phyloP scores from a whole-genome alignment of 2,888 invertebrate species.

The Azorinus chamasolen region DNA sequence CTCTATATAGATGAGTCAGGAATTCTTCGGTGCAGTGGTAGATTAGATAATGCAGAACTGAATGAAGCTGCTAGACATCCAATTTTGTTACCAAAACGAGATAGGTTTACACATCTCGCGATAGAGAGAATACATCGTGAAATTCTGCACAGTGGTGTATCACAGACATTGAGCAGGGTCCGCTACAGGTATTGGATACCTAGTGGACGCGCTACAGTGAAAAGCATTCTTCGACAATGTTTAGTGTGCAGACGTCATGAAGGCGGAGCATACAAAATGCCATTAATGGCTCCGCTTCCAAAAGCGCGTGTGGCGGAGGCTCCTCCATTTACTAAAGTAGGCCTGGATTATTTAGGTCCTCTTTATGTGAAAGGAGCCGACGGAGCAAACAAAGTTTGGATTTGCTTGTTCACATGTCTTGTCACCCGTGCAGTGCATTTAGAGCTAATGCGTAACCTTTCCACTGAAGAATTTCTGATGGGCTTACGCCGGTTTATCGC shows the following conservation, averaged over 20 bases:
- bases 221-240: conserved; percentile 21
- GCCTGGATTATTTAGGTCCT: conserved; percentile 42
- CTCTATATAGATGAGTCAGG: conserved; percentile 28
- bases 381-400: too few relatives aligned
- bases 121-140: conserved; percentile 43
- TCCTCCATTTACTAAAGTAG: too few relatives aligned
- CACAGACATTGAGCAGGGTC: conserved; percentile 47
- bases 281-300: conserved; percentile 38
- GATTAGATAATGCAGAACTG: conserved; percentile 42
- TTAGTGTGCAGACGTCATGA: conserved; percentile 33
- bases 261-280: conserved; percentile 44
- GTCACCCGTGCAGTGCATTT: too few relatives aligned
- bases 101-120: conserved; percentile 29
- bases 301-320: conserved; percentile 17
- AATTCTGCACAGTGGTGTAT: conserved; percentile 40
- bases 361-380: too few relatives aligned
- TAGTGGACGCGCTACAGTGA: conserved; percentile 31
- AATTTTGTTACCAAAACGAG: conserved; percentile 44
- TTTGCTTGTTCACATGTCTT: too few relatives aligned
- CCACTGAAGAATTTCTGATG: too few relatives aligned
- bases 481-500: too few relatives aligned
- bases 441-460: too few relatives aligned
- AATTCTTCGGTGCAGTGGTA: conserved; percentile 40
- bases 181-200: too few relatives aligned
- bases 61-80: conserved; percentile 37